Conservation (phyloP, 1,140 invertebrate species). For the Bombus vancouverensis region DNA sequence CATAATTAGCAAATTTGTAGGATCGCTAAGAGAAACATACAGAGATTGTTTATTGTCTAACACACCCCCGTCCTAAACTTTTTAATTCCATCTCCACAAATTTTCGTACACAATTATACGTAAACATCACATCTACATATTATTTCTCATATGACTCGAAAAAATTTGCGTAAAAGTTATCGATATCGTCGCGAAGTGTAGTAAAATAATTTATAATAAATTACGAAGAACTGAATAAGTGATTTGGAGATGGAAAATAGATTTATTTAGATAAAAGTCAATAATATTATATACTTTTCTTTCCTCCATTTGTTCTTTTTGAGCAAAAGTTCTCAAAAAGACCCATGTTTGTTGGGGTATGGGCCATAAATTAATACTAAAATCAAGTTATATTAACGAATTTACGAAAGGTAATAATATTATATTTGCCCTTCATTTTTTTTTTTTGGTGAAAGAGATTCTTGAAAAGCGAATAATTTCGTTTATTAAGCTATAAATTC, state of each 20-base stretch:
- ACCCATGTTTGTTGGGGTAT: neutral
- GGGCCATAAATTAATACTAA: neutral
- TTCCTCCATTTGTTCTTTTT: neutral
- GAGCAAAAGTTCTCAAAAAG: neutral
- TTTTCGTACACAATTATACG: neutral
- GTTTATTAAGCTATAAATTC: neutral
- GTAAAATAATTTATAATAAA: too few relatives aligned
- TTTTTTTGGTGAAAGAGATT: neutral
- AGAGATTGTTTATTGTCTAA: neutral
- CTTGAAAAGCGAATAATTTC: too few relatives aligned
- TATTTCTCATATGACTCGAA: neutral
- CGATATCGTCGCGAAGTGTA: too few relatives aligned
- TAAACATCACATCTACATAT: neutral
- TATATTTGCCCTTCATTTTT: neutral
- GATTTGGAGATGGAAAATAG: too few relatives aligned
- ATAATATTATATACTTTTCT: neutral
- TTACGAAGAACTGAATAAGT: too few relatives aligned
- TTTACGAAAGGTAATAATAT: neutral
- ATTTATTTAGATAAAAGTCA: neutral
- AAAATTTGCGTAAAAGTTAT: too few relatives aligned
- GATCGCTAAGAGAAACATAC: neutral
- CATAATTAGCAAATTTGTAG: slow-evolving; percentile 6
- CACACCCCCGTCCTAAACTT: neutral
- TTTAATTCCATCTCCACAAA: neutral
- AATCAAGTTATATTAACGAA: neutral